Base-by-base conservation (phyloP, 1,140 invertebrate genomes). In the Scaptomyza pallida region DNA sequence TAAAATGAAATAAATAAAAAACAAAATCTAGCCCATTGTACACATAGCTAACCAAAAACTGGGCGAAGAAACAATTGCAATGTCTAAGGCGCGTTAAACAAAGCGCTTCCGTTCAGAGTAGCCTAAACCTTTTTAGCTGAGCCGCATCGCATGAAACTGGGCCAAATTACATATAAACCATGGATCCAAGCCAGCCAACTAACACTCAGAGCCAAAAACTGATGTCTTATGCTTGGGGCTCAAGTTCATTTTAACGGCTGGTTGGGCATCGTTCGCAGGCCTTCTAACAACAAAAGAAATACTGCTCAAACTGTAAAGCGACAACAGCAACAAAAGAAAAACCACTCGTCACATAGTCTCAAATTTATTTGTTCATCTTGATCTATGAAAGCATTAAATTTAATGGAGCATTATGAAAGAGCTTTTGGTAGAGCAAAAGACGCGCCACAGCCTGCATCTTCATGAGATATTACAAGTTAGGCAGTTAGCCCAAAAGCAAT, bases 331-430 rank as follows among this genome's bases (percentile, higher is more conserved):
- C 37, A 56, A 12, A 30, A 54, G 21, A 40, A 33, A 30, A 50
- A 65, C 48, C 75, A 62, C 45, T 74, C 71, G 60, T 64, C 72
- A 59, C 72, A 74, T 62, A 51, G 52, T 51, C 65, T 72, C 57
- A 75, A 78, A 78, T 78, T 78, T 78, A 78, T 78, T 78, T 78
- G 75, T 78, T 75, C 75, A 78, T 78, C 75, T 78, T 78, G 75
- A 78, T 78, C 75, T 78, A 78, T 78, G 75, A 78, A 72, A 75
- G 73, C 63, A 78, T 78, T 45, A 78, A 75, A 78, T 75, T 78
- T 78, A 72, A 78, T 78, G 75, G 75, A 75, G 75, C 73, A 78
- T 78, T 78, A 75, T 78, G 75, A 78, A 78, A 78, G 75, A 78
- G 68, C 72, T 72, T 69, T 59, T 2, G 40, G 70, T 63, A 78